Evolutionary conservation across 2,113 vertebrate genomes (phyloP).

Genomic region (Ailuropoda melanoleuca): DNA sequence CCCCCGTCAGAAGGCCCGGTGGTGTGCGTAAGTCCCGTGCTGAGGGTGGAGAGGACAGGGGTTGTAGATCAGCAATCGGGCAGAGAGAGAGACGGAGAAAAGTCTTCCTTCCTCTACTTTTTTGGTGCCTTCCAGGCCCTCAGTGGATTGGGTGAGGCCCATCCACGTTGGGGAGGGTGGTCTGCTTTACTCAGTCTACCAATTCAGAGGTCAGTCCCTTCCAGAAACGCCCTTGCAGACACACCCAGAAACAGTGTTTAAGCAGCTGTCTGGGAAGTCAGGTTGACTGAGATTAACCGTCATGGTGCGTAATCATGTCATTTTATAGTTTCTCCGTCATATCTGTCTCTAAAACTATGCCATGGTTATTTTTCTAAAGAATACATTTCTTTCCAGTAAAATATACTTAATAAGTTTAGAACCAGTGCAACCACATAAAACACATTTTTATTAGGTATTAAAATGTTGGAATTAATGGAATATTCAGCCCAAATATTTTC

Average conservation of each 20-base stretch:
- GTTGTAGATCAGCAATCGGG: neutral
- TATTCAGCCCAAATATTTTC: neutral
- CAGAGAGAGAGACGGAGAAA: neutral
- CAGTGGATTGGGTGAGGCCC: neutral
- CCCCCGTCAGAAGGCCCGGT: neutral
- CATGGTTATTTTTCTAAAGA: neutral
- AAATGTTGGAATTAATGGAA: neutral
- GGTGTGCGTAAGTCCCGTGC: neutral
- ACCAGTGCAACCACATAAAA: neutral
- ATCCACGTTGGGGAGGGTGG: neutral
- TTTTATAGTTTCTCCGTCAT: neutral
- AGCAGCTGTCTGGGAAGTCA: neutral
- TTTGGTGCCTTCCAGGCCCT: neutral
- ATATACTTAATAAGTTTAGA: neutral
- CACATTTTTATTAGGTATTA: neutral
- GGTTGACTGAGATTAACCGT: neutral
- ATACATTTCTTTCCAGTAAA: neutral
- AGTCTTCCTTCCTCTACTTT: neutral
- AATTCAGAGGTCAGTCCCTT: neutral
- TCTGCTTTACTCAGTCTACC: neutral
- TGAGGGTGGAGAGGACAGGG: neutral
- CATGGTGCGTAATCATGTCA: accelerated
- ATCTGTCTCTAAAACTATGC: neutral
- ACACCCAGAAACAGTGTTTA: neutral
- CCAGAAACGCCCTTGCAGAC: neutral